phyloP scores from a whole-genome alignment of 2,888 invertebrate genomes.

The Pandemis cinnamomeana region DNA sequence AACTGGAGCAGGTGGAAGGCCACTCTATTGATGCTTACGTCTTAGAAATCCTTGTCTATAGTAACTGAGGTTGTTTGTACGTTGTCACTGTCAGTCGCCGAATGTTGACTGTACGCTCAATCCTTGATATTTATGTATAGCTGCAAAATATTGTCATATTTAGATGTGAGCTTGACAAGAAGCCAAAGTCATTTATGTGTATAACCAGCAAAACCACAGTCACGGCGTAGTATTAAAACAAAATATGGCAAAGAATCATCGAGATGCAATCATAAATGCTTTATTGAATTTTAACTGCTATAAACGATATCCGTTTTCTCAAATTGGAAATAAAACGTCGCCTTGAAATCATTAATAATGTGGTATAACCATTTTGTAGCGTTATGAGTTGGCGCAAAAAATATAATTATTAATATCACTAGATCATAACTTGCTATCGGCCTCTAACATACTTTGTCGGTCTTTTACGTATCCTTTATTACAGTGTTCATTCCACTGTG shows the following conservation, averaged over 20 bases:
- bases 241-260: constrained; percentile 24
- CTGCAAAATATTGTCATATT: no score
- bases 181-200: background rate
- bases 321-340: constrained; percentile 29
- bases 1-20: constrained; percentile 76
- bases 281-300: constrained; percentile 31
- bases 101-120: background rate
- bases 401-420: constrained; percentile 24
- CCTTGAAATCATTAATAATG: constrained; percentile 37
- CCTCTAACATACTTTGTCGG: background rate
- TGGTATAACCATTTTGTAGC: constrained; percentile 29
- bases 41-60: constrained; percentile 36
- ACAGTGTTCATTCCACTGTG: background rate
- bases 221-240: constrained; percentile 6
- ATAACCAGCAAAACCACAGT: constrained; percentile 1
- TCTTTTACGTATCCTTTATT: background rate
- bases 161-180: no score
- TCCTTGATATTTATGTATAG: background rate
- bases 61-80: constrained; percentile 7
- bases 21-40: constrained; percentile 47
- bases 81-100: background rate
- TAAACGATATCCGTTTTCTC: constrained; percentile 39
- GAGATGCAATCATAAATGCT: constrained; percentile 8
- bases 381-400: constrained; percentile 27
- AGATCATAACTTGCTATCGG: constrained; percentile 12